phyloP scores from a whole-genome alignment of 2,888 invertebrate species.

The Epistrophella euchroma region DNA sequence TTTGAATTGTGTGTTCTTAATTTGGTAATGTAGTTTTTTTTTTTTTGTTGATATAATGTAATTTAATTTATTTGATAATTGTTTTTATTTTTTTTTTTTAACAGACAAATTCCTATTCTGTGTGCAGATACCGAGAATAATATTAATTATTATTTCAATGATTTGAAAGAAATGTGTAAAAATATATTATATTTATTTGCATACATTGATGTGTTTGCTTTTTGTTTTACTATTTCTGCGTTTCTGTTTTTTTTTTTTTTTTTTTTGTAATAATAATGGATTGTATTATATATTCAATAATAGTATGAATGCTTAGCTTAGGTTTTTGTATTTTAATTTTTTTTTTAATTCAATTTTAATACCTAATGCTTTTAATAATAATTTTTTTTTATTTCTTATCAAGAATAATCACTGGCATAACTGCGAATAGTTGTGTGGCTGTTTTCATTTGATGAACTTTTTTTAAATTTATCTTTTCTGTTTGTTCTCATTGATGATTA shows the following conservation, averaged over 20 bases:
- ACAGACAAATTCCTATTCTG: constrained; percentile 52
- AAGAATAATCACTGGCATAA: constrained; percentile 75
- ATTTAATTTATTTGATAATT: constrained; percentile 8
- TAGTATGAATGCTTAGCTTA: constrained; percentile 73
- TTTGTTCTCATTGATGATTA: constrained; percentile 48
- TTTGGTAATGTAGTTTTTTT: constrained; percentile 16
- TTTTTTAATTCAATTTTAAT: constrained; percentile 32
- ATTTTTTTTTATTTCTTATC: constrained; percentile 69
- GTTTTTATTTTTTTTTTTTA: constrained; percentile 4
- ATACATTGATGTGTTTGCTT: constrained; percentile 28
- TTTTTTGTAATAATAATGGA: constrained; percentile 52
- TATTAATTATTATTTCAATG: constrained; percentile 46
- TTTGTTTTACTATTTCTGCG: constrained; percentile 45
- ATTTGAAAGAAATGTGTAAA: constrained; percentile 66
- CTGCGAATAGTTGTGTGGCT: constrained; percentile 71
- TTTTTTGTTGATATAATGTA: constrained; percentile 2
- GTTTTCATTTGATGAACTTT: constrained; percentile 68
- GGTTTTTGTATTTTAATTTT: constrained; percentile 54
- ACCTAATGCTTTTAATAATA: constrained; percentile 44
- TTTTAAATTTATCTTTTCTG: constrained; percentile 22
- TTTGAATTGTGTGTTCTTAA: constrained; percentile 18
- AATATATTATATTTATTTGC: constrained; percentile 56
- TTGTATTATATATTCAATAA: constrained; percentile 61
- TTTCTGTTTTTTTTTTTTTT: constrained; percentile 27
- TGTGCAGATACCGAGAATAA: constrained; percentile 66